phyloP scores from a whole-genome alignment of 2,888 invertebrate genomes.

The Drosophila greeni region DNA sequence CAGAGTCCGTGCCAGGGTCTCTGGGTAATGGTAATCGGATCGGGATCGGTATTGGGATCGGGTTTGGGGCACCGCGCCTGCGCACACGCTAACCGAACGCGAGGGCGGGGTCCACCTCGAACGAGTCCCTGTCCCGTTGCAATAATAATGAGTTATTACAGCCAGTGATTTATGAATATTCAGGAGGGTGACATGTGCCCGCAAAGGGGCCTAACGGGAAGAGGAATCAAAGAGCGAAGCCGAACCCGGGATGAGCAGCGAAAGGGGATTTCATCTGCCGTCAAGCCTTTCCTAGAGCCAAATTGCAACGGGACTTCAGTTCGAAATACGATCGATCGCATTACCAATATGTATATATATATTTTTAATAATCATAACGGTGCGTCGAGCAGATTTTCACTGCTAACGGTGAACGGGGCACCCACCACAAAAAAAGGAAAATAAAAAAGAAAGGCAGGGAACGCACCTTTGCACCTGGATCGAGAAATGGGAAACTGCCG shows the following conservation, averaged over 20 bases:
- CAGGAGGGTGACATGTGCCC: conserved; percentile 58
- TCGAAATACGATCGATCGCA: conserved; percentile 52
- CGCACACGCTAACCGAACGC: conserved; percentile 38
- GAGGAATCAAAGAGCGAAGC: conserved; percentile 31
- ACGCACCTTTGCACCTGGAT: conserved; percentile 29
- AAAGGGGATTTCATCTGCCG: conserved; percentile 10
- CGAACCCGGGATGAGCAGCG: conserved; percentile 5
- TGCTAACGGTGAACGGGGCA: conserved; percentile 54
- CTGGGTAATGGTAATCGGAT: conserved; percentile 15
- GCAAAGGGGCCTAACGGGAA: conserved; percentile 51
- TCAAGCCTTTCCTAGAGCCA: conserved; percentile 19
- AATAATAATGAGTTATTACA: conserved; percentile 67
- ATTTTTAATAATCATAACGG: conserved; percentile 68
- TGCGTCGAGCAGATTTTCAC: conserved; percentile 53
- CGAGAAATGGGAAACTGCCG: conserved; percentile 25
- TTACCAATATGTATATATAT: conserved; percentile 47
- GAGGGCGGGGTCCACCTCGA: neutral
- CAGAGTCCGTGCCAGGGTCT: conserved; percentile 2
- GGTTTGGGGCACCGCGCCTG: no score
- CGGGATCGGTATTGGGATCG: no score
- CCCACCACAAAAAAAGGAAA: conserved; percentile 28
- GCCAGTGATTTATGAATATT: conserved; percentile 69
- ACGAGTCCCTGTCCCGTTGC: conserved; percentile 1
- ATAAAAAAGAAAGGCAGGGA: conserved; percentile 4
- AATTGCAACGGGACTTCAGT: conserved; percentile 24